Base-by-base conservation (phyloP, 2,113 vertebrate genomes). In the Turdus rufiventris region DNA sequence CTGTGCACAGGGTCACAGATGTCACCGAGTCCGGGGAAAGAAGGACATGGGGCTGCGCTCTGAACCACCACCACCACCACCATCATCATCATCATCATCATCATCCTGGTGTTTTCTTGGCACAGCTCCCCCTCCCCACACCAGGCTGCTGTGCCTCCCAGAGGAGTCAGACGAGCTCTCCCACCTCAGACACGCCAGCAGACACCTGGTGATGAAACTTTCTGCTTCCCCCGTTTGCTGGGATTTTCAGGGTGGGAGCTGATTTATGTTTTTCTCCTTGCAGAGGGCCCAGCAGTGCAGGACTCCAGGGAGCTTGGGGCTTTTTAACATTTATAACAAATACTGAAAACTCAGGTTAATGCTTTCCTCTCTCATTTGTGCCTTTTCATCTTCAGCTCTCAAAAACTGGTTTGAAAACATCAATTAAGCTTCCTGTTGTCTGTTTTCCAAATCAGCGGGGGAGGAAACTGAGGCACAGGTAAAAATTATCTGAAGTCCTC, bases 391-490 rank as follows among this genome's bases (percentile, higher is more conserved):
- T 71, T 14, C 87, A 88, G 79, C 43, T 88, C 78, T 63, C 78
- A 47, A 70, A 65, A 83, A 14, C 78, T 58, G 60, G 47, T 78
- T 88, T 82, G 95, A 74, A 94, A 77, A 75, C 79, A 74, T 61
- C 92, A 83, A 53, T 91, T 93, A 91, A 42, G 12, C 82, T 95
- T 91, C 90, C 88, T 94, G 93, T 81, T 95, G 85, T 84, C 93
- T 91, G 73, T 47, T 89, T 83, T 9, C 63, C 53, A 25, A 53
- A 96, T 94, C 90, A 40, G 72, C 3, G 29, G 71, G 71, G 58
- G 90, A 96, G 93, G 94, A 96, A 96, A 84, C 88, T 71, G 85
- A 85, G 82, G 68, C 85, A 81, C 63, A 77, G 85, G 91, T 90
- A 67, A 90, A 87, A 88, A 91, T 94, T 85, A 91, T 74, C 92